Base-by-base conservation (phyloP, 2,888 invertebrate species). In the Papilio gigon region DNA sequence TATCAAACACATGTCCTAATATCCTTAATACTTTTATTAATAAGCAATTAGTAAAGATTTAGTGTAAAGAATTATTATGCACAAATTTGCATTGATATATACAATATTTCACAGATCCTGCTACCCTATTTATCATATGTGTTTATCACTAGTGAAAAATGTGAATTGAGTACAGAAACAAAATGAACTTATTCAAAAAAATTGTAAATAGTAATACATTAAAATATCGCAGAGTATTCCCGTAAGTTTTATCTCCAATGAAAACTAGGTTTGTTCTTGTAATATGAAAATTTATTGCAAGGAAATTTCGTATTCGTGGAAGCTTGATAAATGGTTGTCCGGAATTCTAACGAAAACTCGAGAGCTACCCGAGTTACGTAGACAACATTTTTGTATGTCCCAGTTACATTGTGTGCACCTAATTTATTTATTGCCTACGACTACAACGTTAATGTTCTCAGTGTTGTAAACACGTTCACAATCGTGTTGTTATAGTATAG, bases 271-370 rank as follows among this genome's bases (percentile, higher is more conserved):
- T 64, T 53, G 37, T 64, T 56, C 64, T 40, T 37, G 64, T 64
- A 64, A 64, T 64, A 64, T 64, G 64, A 25, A 64, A 64, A 64
- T 64, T 64, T 64, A 64, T 64, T 64, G 40, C 64, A 40, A 27
- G 64, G 35, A 53, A 53, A 53, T 64, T 40, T 40, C 53, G 37
- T 27, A 27, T 22, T 22, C 53, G 53, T 27, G 64, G 20, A 5
- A 37, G 14, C 37, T 20, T 64, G 64, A 64, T 64, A 64, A 64
- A 64, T 64, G 53, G 64, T 35, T 40, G 53, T 37, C 25, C 17
- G 4, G 53, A n/a, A 63, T 42, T 63, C 33, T 9, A 11, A 64
- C 27, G 44, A 17, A 20, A 53, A 53, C 47, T 50, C 27, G 8
- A 40, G n/a, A 20, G 17, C 0, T 35, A 50, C 2, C 11, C 22